Percentiles rank a stretch among this genome's conserved stretches.
Evolutionary conservation across 1,140 invertebrate genomes (phyloP).

Genomic region (Anastatus disparis): DNA sequence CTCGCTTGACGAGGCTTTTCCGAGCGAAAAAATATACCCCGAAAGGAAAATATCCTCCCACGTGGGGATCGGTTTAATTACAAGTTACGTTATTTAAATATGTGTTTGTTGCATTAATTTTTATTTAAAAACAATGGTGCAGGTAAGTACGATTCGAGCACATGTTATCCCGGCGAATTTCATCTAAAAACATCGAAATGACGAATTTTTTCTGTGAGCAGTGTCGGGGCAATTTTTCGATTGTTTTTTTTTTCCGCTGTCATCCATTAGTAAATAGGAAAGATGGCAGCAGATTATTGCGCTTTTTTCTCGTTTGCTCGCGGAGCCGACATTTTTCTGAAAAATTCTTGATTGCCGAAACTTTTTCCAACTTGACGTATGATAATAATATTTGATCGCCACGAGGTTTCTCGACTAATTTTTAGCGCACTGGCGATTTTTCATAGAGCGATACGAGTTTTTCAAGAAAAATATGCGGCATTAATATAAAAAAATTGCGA

Average conservation of each 20-base stretch:
- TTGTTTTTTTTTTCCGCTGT: conserved; percentile 64
- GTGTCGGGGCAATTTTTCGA: conserved; percentile 61
- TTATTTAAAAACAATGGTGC: conserved; percentile 63
- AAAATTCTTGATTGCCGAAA: conserved; percentile 35
- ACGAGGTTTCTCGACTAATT: conserved; percentile 34
- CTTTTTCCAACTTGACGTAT: conserved; percentile 25
- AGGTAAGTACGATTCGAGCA: conserved; percentile 57
- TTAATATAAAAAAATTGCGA: conserved; percentile 5
- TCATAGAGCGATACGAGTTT: conserved; percentile 21
- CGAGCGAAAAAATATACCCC: conserved; percentile 65
- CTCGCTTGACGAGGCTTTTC: conserved; percentile 63
- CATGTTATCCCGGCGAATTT: conserved; percentile 40
- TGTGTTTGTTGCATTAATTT: conserved; percentile 65
- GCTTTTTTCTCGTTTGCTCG: conserved; percentile 63
- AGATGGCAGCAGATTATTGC: conserved; percentile 68
- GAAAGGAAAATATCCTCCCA: conserved; percentile 67
- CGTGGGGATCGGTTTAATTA: conserved; percentile 65
- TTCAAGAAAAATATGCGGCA: conserved; percentile 4
- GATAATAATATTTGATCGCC: conserved; percentile 41
- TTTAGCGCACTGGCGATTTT: conserved; percentile 28
- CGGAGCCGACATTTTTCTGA: conserved; percentile 62
- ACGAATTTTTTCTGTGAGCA: conserved; percentile 52
- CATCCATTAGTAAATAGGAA: conserved; percentile 68
- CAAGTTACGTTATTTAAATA: conserved; percentile 67
- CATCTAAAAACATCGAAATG: neutral